These are phyloP conservation scores for Andrena trimmerana DNA, from an alignment of 2,888 invertebrate species.

Conservation along the genomic window DNA sequence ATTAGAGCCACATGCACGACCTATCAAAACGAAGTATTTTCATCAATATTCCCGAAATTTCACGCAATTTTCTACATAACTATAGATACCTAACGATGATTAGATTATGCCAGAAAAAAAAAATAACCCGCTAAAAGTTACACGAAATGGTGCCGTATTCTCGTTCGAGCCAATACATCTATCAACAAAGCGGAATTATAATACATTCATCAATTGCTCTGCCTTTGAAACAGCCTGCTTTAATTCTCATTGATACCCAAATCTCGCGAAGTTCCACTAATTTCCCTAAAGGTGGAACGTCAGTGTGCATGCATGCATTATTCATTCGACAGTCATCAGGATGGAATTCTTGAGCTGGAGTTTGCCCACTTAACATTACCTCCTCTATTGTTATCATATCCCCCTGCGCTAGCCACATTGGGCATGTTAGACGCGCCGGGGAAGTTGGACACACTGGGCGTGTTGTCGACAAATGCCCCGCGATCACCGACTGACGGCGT, in stretches of 20 bases:
- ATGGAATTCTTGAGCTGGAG: neutral
- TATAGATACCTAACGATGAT: neutral
- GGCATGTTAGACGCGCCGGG: neutral
- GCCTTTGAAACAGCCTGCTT: neutral
- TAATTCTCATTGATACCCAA: neutral
- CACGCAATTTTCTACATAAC: neutral
- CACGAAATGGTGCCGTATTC: too few species aligned
- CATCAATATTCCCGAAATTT: neutral
- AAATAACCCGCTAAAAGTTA: too few species aligned
- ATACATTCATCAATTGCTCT: neutral
- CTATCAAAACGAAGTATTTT: neutral
- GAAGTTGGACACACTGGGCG: constrained; percentile 3
- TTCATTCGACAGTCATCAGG: neutral
- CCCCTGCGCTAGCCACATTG: constrained; percentile 1
- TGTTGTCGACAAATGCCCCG: constrained; percentile 47
- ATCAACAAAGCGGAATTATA: neutral
- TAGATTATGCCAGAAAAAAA: too few species aligned
- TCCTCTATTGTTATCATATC: constrained; percentile 21
- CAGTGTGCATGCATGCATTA: constrained; percentile 24
- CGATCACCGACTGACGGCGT: neutral
- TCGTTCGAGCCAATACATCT: too few species aligned
- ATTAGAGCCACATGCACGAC: neutral
- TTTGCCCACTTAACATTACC: constrained; percentile 44
- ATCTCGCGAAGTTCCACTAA: neutral
- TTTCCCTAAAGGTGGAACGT: neutral